These are phyloP conservation scores for Phyllotreta striolata DNA, from an alignment of 2,888 invertebrate genomes.

Conservation along the genomic window DNA sequence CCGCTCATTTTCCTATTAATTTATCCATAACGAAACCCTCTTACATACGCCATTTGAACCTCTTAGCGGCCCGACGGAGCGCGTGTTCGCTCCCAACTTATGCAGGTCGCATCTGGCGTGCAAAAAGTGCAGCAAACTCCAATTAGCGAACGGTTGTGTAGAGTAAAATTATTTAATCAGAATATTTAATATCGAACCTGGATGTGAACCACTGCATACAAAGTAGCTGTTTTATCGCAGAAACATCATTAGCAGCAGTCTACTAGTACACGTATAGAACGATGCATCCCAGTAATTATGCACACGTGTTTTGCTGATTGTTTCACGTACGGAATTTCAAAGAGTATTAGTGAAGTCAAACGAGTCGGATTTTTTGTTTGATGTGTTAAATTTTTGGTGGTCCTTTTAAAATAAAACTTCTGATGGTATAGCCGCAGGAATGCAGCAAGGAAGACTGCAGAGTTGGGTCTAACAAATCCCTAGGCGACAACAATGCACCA, in stretches of 20 bases:
- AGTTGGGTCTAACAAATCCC: no score
- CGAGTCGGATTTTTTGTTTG: not conserved
- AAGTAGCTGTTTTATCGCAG: slow-evolving; percentile 44
- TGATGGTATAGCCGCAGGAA: no score
- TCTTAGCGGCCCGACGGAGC: slow-evolving; percentile 1
- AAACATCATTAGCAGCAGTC: slow-evolving; percentile 46
- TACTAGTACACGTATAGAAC: slow-evolving; percentile 40
- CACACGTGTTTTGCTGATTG: slow-evolving; percentile 52
- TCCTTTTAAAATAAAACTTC: no score
- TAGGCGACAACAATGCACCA: no score
- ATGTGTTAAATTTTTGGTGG: no score
- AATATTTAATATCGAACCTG: slow-evolving; percentile 41
- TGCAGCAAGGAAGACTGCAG: no score
- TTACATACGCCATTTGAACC: slow-evolving; percentile 14
- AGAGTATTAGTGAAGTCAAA: slow-evolving; percentile 17
- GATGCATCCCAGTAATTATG: slow-evolving; percentile 49
- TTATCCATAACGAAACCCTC: slow-evolving; percentile 10
- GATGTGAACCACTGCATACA: slow-evolving; percentile 31
- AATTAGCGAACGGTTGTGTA: slow-evolving; percentile 36
- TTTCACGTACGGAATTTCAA: slow-evolving; percentile 49
- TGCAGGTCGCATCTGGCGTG: slow-evolving; percentile 18
- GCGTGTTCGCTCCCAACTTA: slow-evolving; percentile 11
- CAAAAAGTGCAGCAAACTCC: slow-evolving; percentile 34
- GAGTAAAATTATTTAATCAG: slow-evolving; percentile 40
- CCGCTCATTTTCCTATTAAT: slow-evolving; percentile 8